Evolutionary conservation across 2,797 vertebrate genomes (phyloP).

Genomic region (Acanthurus lineatus): DNA sequence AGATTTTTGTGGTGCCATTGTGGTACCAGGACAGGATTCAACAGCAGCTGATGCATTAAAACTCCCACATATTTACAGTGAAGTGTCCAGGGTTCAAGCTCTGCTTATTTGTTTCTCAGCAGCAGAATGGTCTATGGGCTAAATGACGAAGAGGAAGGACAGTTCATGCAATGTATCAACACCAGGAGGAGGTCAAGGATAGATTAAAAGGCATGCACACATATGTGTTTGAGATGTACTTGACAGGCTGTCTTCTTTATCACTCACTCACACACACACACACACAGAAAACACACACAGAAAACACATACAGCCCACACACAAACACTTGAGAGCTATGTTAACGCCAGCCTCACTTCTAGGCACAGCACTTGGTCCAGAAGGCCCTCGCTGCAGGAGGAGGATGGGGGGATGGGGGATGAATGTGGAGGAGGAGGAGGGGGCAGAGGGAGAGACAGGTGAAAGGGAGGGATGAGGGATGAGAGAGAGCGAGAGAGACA

Average conservation of each 20-base stretch:
- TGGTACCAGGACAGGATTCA: conserved; percentile 28
- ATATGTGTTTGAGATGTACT: conserved; percentile 70
- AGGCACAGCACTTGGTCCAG: conserved; percentile 80
- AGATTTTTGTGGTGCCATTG: conserved; percentile 13
- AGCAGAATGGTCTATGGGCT: conserved; percentile 2
- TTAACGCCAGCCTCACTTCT: conserved; percentile 73
- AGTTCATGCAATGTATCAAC: conserved; percentile 41
- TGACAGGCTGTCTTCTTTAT: conserved; percentile 59
- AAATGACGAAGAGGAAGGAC: conserved; percentile 39
- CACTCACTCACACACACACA: neutral
- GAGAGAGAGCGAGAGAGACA: conserved; percentile 68
- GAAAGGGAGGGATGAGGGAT: conserved; percentile 69
- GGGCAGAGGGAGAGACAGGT: conserved; percentile 61
- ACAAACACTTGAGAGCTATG: conserved; percentile 71
- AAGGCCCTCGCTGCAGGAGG: conserved; percentile 79
- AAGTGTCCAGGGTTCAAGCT: conserved; percentile 31
- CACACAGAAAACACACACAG: conserved; percentile 26
- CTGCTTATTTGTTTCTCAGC: conserved; percentile 38
- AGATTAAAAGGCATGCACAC: conserved; percentile 62
- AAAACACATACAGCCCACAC: conserved; percentile 68
- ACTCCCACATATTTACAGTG: conserved; percentile 45
- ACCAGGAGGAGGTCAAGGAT: conserved; percentile 64
- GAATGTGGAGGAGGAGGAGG: conserved; percentile 37
- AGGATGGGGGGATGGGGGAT: conserved; percentile 65
- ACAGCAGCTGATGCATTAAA: conserved; percentile 35